A percentile compares a stretch with the other conserved stretches of the same genome.
Conservation (phyloP, 2,113 vertebrate species). For the Mandrillus leucophaeus region DNA sequence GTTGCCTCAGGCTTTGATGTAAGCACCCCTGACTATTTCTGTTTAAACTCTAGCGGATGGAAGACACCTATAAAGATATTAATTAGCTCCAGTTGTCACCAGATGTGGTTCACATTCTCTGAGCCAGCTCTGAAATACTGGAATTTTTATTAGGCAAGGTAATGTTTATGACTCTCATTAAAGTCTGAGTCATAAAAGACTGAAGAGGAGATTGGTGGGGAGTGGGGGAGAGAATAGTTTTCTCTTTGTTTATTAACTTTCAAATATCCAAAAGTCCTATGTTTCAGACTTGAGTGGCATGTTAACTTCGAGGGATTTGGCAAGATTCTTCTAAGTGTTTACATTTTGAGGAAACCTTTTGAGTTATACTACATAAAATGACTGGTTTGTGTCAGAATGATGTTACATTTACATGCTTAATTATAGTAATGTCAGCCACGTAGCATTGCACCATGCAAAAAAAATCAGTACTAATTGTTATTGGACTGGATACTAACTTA, state of each 20-base stretch:
- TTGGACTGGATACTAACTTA: neutral
- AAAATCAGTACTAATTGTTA: constrained; percentile 33
- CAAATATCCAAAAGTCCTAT: neutral
- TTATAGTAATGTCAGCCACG: constrained; percentile 39
- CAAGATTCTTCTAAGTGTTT: neutral
- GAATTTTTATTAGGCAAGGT: constrained; percentile 87
- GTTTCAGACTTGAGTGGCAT: neutral
- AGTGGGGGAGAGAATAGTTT: neutral
- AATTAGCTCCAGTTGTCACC: constrained; percentile 89
- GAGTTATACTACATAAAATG: neutral
- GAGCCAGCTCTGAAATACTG: constrained; percentile 79
- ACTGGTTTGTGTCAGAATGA: constrained; percentile 58
- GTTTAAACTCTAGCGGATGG: constrained; percentile 83
- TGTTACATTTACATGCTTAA: constrained; percentile 36
- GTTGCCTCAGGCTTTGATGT: constrained; percentile 82
- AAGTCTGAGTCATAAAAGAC: constrained; percentile 81
- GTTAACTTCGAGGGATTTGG: constrained; percentile 4
- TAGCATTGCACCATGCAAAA: neutral
- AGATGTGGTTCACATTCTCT: constrained; percentile 82
- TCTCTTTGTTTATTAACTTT: constrained; percentile 68
- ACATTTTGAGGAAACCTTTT: neutral
- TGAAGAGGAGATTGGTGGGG: constrained; percentile 55
- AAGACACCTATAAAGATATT: constrained; percentile 90
- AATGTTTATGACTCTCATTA: constrained; percentile 87
- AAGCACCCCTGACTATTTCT: constrained; percentile 84